Evolutionary conservation across 2,888 invertebrate genomes (phyloP), one percentile per base, ranked within the genome.

Genomic region (Cataglyphis rosenhaueri): DNA sequence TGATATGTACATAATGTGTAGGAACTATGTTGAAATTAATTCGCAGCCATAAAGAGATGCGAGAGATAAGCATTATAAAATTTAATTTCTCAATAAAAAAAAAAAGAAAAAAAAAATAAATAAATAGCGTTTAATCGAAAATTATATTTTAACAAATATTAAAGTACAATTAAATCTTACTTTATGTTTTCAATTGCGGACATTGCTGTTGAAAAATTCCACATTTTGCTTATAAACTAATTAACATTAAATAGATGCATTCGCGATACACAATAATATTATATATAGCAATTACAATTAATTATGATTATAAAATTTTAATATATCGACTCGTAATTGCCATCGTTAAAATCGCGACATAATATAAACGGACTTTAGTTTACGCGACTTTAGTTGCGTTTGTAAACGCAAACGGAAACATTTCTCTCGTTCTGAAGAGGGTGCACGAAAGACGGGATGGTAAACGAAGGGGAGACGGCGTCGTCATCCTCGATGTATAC

Each of bases 401-500:
- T 35, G 73, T 55, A 62, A 52, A 66, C 52, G 75, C 71, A 73
- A 66, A 68, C 66, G 62, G 82, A 78, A 70, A 83, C 83, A 84
- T 85, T 82, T 75, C 29, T 71, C 84, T 81, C 68, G 78, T 84
- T 79, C 75, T 65, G 59, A 55, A 41, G 65, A 73, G 55, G 82
- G 70, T 68, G 79, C 48, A 44, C 32, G 52, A 29, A 8, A 32
- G 38, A 57, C 6, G 15, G 61, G 18, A 78, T 48, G 66, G 57
- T 48, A 68, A 59, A 76, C 38, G 48, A 48, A 48, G 52, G 35
- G 32, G 87, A 66, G 52, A n/a, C 66, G 78, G 85, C 83, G 79
- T 62, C 86, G 79, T 82, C 87, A 86, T 81, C 82, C 73, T 70
- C 52, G 76, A 70, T 78, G 73, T 82, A 79, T 85, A 88, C 82